These are phyloP conservation scores for Pedetes capensis DNA, from an alignment of 2,113 vertebrate species.

Conservation along the genomic window DNA sequence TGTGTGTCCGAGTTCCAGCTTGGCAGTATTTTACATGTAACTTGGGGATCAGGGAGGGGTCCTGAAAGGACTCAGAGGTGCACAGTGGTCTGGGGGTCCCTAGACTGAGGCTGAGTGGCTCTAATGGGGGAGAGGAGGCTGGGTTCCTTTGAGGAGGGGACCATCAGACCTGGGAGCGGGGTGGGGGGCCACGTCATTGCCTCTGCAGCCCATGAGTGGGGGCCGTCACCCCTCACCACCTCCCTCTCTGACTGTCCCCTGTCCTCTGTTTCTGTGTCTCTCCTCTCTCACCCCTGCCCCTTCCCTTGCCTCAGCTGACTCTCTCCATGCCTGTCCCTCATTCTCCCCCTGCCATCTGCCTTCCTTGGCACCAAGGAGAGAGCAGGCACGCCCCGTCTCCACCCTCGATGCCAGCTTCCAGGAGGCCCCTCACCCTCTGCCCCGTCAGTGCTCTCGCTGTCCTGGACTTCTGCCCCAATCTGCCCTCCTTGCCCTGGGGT, in stretches of 20 bases:
- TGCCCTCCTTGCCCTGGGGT: not conserved
- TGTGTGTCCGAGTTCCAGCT: not conserved
- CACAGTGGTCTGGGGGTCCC: not conserved
- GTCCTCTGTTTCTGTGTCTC: not conserved
- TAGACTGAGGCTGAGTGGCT: not conserved
- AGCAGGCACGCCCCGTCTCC: not conserved
- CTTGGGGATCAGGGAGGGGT: not conserved
- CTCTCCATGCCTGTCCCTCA: not conserved
- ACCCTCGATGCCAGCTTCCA: not conserved
- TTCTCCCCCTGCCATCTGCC: not conserved
- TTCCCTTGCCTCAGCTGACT: not conserved
- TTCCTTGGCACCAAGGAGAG: not conserved
- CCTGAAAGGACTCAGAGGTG: not conserved
- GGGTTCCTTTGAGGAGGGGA: not conserved
- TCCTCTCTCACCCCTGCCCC: not conserved
- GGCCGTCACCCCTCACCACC: not conserved
- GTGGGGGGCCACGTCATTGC: not conserved
- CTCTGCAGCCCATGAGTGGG: not conserved
- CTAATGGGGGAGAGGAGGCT: not conserved
- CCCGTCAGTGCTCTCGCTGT: rapidly evolving
- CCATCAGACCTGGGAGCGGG: rapidly evolving
- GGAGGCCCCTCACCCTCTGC: not conserved
- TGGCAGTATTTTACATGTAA: not conserved
- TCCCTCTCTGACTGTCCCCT: not conserved
- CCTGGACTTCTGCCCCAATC: not conserved